Conservation (phyloP, 2,888 invertebrate species). For the Gnatocerus cornutus region DNA sequence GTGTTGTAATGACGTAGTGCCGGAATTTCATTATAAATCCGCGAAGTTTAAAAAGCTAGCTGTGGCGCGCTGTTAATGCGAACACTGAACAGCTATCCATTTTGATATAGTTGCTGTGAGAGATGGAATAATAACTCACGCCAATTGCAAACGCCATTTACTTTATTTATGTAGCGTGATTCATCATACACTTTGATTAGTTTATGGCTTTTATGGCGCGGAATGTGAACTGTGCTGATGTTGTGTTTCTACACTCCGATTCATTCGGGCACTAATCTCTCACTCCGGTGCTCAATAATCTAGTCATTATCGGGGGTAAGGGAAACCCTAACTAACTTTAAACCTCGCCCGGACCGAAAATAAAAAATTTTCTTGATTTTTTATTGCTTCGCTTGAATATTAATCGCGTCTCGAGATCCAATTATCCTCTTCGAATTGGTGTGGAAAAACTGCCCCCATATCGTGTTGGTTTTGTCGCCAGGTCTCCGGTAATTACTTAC, state of each 20-base stretch:
- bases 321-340: background rate
- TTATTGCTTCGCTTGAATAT: background rate
- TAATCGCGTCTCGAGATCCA: background rate
- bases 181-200: constrained; percentile 73
- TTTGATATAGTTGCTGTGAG: constrained; percentile 71
- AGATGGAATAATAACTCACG: constrained; percentile 72
- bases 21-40: constrained; percentile 68
- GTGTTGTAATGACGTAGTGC: constrained; percentile 61
- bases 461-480: constrained; percentile 63
- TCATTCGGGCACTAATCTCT: constrained; percentile 53
- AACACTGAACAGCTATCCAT: constrained; percentile 66
- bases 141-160: constrained; percentile 73
- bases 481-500: constrained; percentile 67
- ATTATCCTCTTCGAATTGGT: background rate
- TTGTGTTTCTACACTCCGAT: constrained; percentile 67
- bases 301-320: background rate
- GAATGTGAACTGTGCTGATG: constrained; percentile 69
- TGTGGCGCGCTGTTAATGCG: constrained; percentile 65
- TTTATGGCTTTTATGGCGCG: constrained; percentile 72
- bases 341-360: too few species aligned
- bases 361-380: too few species aligned
- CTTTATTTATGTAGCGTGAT: constrained; percentile 73
- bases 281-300: constrained; percentile 34
- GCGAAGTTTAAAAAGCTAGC: constrained; percentile 64
- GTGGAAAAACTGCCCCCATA: constrained; percentile 6